Conservation (phyloP, 2,888 invertebrate genomes). For the Abrostola triplasia region DNA sequence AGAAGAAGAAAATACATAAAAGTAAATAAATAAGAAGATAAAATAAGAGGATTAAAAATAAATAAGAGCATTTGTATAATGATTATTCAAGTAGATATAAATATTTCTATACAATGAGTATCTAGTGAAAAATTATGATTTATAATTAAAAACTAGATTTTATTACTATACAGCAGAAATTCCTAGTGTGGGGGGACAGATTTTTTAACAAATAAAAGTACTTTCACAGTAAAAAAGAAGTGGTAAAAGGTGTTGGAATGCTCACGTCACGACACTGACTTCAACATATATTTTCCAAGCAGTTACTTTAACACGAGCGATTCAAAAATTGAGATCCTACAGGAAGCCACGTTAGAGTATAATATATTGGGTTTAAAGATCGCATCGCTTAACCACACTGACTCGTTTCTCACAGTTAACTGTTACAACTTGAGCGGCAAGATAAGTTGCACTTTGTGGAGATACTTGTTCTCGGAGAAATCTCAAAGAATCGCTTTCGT, state of each 20-base stretch:
- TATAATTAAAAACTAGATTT: no score
- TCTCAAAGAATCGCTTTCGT: background rate
- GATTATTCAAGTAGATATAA: no score
- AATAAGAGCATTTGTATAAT: no score
- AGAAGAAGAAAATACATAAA: no score
- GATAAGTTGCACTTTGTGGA: conserved; percentile 15
- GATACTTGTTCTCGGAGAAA: conserved; percentile 4
- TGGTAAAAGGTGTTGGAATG: background rate
- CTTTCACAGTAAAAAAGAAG: no score
- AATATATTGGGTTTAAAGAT: conserved; percentile 33
- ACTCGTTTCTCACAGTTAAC: conserved; percentile 19
- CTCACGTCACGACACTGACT: background rate
- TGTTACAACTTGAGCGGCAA: conserved; percentile 19
- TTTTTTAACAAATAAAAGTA: no score
- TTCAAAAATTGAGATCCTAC: conserved; percentile 3
- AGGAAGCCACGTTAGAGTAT: conserved; percentile 16
- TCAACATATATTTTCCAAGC: background rate
- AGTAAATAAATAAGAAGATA: no score
- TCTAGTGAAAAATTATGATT: no score
- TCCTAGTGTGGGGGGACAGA: no score
- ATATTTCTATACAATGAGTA: no score
- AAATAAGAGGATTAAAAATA: no score
- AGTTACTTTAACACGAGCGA: conserved; percentile 2
- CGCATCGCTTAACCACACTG: conserved; percentile 18
- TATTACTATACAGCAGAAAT: no score